Conservation (phyloP, 2,113 vertebrate species). For the Gadus chalcogrammus region DNA sequence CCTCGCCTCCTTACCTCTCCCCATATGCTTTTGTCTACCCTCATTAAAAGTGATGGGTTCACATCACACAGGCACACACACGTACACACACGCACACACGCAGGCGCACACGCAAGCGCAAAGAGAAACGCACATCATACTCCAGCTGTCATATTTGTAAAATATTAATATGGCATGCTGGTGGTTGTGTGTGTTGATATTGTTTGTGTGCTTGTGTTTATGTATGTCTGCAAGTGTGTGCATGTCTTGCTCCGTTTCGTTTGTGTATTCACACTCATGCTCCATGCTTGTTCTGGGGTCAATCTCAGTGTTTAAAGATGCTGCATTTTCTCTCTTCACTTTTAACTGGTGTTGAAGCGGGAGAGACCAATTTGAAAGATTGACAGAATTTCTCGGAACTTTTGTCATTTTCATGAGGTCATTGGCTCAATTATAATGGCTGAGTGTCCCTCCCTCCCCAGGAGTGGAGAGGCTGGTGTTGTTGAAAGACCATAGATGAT, state of each 20-base stretch:
- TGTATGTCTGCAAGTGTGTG: neutral
- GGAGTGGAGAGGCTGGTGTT: no score
- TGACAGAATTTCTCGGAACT: no score
- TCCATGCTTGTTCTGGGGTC: no score
- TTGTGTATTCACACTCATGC: neutral
- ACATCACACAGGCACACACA: slow-evolving; percentile 40
- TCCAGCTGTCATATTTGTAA: slow-evolving; percentile 66
- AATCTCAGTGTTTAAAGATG: no score
- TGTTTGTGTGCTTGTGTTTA: slow-evolving; percentile 1
- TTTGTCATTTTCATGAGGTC: no score
- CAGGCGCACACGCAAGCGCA: slow-evolving; percentile 23
- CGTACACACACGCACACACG: slow-evolving; percentile 3
- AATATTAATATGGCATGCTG: slow-evolving; percentile 59
- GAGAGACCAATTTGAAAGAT: no score
- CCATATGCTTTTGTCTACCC: slow-evolving; percentile 60
- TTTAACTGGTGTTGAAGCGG: no score
- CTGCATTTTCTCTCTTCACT: no score
- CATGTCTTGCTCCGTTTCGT: neutral
- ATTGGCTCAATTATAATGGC: no score
- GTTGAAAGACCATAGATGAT: no score
- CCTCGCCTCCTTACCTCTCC: slow-evolving; percentile 42
- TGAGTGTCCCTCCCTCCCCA: no score
- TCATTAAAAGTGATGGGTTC: slow-evolving; percentile 72
- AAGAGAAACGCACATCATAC: slow-evolving; percentile 46
- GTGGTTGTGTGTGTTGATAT: slow-evolving; percentile 29